A percentile compares a stretch with the other conserved stretches of the same genome.
Evolutionary conservation across 2,888 invertebrate genomes (phyloP).

Genomic region (Dione vanillae): DNA sequence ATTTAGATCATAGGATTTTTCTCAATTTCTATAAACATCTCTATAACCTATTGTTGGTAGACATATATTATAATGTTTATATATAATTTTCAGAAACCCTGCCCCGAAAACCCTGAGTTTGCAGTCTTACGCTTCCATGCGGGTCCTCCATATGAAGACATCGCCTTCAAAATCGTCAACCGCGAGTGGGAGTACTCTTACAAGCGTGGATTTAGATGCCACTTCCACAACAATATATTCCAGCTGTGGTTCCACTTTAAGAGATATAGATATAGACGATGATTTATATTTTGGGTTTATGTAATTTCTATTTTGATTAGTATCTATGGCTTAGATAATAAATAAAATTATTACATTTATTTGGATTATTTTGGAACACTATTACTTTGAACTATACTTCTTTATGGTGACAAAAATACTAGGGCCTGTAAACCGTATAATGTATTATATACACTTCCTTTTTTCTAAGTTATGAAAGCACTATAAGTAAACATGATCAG

Average conservation of each 20-base stretch:
- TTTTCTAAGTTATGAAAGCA: too few species aligned
- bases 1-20: too few species aligned
- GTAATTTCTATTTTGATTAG: background rate
- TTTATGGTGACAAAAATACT: background rate
- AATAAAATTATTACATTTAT: background rate
- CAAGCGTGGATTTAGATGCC: slow-evolving; percentile 98
- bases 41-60: background rate
- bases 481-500: too few species aligned
- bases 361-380: too few species aligned
- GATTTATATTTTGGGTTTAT: slow-evolving; percentile 39
- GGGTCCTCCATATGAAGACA: slow-evolving; percentile 99
- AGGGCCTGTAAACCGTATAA: too few species aligned
- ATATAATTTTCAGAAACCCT: slow-evolving; percentile 88
- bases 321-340: background rate
- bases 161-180: slow-evolving; percentile 99
- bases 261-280: slow-evolving; percentile 96
- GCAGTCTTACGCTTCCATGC: slow-evolving; percentile 97
- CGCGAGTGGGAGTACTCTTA: slow-evolving; percentile 99
- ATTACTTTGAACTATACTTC: background rate
- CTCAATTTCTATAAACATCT: too few species aligned
- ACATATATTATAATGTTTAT: background rate
- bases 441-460: too few species aligned
- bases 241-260: slow-evolving; percentile 99
- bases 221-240: slow-evolving; percentile 99
- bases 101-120: slow-evolving; percentile 96